These are phyloP conservation scores for Aix galericulata DNA, from an alignment of 2,113 vertebrate species.

Conservation along the genomic window DNA sequence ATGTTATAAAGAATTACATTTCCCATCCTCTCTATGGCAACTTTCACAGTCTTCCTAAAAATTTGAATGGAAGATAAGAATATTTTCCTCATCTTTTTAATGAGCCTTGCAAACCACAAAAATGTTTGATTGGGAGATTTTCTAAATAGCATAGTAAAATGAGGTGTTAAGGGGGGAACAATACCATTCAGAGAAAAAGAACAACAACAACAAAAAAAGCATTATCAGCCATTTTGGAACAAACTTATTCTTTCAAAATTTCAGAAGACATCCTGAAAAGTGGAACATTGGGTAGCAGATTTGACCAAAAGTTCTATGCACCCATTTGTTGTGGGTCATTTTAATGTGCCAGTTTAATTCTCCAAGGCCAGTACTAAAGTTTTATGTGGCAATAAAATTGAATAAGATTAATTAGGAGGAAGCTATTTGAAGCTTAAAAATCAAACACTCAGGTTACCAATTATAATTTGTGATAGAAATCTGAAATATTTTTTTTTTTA, in stretches of 20 bases:
- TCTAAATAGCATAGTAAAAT: not conserved
- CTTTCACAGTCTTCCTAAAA: not conserved
- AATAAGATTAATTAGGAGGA: not conserved
- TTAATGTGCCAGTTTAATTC: not conserved
- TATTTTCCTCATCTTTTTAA: not conserved
- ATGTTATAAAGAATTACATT: not conserved
- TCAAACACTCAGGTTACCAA: not conserved
- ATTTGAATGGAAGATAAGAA: not conserved
- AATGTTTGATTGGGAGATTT: not conserved
- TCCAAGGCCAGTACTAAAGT: not conserved
- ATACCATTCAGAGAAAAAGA: not conserved
- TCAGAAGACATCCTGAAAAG: accelerated
- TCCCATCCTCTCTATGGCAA: not conserved
- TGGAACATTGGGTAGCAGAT: not conserved
- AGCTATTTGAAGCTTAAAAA: not conserved
- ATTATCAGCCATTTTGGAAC: not conserved
- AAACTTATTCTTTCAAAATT: not conserved
- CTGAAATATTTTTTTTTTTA: not conserved
- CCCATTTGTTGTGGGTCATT: not conserved
- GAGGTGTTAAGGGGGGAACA: not conserved
- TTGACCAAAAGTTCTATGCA: not conserved
- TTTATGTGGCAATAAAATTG: accelerated
- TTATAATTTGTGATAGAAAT: not conserved
- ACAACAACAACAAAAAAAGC: not conserved
- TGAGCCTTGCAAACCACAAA: not conserved